Percentiles rank a stretch among this genome's conserved stretches.
These are phyloP conservation scores for Sinosuthora webbiana DNA, from an alignment of 2,113 vertebrate genomes.

Conservation along the genomic window DNA sequence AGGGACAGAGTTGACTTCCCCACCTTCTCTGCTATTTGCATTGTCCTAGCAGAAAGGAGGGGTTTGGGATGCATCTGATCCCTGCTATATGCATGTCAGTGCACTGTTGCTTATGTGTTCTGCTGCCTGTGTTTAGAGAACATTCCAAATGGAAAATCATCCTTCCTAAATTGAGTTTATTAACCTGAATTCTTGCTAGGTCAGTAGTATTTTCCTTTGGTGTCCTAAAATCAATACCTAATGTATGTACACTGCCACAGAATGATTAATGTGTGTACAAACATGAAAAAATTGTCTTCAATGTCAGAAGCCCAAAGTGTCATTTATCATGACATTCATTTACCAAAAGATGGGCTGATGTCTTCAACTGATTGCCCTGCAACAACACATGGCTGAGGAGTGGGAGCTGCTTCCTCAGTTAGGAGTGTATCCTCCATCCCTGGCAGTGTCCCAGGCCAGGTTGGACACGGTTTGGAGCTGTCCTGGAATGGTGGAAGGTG, in stretches of 20 bases:
- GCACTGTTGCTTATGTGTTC: not conserved
- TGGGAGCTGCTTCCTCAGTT: not conserved
- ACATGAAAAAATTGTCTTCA: not conserved
- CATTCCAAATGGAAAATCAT: not conserved
- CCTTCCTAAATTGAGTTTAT: constrained; percentile 1
- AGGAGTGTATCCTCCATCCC: not conserved
- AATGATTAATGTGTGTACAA: not conserved
- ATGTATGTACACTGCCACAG: not conserved
- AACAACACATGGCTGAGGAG: not conserved
- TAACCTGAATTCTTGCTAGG: not conserved
- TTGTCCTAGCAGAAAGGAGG: not conserved
- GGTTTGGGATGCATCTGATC: not conserved
- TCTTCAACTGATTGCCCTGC: not conserved
- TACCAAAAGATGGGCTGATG: not conserved
- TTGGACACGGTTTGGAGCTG: rapidly evolving
- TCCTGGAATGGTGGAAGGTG: not conserved
- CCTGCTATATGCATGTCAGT: not conserved
- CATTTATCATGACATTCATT: not conserved
- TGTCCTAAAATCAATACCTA: not conserved
- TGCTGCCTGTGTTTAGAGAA: not conserved
- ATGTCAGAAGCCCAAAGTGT: not conserved
- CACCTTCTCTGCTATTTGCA: not conserved
- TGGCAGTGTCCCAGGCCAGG: not conserved
- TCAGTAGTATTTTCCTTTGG: constrained; percentile 1
- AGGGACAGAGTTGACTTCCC: not conserved